Base-by-base conservation (phyloP, 2,888 invertebrate genomes). In the Eilema griseolum region DNA sequence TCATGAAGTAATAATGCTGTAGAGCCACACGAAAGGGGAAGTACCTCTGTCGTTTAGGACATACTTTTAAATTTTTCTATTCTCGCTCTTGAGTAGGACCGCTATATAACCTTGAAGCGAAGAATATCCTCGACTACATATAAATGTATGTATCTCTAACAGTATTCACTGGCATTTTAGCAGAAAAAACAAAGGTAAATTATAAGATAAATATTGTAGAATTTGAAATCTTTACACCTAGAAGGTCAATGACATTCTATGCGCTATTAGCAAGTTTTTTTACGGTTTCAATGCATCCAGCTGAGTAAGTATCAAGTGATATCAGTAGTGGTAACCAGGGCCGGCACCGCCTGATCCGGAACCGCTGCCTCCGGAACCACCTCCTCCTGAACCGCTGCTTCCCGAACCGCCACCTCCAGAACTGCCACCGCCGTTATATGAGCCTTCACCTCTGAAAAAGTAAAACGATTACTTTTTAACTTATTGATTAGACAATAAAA, bases 281-380 rank as follows among this genome's bases (percentile, higher is more conserved):
- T 82, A 83, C 82, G 82, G 82, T 82, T 83, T 84, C 80, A 62
- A 83, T 77, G 77, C 73, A 74, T 76, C 73, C 79, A 82, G 80
- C 81, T 76, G 75, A 61, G 75, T 75, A 72, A 74, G 70, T 73
- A 61, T 74, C 24, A 64, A 74, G 80, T 88, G 90, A 92, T 91
- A 92, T 94, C 89, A 93, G 82, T 94, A 95, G 80, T 93, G 94
- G 86, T 94, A 94, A 70, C 94, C 93, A 67, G 80, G 81, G 46
- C 91, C 86, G 33, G 83, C 79, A 28, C 80, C 87, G 24, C 86
- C 85, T 23, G 41, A 59, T 60, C 65, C 69, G 24, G 69, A 62
- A 46, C 69, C 57, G 26, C 61, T 61, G 16, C 26, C 61, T 61
- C 46, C 67, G 0, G 67, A 60, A 23, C 61, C 52, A 7, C 28